Conservation (phyloP, 2,113 vertebrate genomes). For the Carassius gibelio region DNA sequence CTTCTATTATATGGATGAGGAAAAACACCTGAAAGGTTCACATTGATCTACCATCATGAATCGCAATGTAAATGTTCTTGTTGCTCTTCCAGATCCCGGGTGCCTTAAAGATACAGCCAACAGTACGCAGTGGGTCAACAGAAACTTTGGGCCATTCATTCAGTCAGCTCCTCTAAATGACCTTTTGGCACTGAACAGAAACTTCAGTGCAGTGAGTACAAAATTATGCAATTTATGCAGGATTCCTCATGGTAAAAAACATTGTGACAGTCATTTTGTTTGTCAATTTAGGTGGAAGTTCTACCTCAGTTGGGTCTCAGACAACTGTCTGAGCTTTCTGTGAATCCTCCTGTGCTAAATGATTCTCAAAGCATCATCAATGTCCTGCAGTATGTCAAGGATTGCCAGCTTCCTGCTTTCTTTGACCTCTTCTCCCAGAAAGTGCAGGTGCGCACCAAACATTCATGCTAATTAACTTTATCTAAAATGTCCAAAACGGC, state of each 20-base stretch:
- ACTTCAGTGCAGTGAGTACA: conserved; percentile 48
- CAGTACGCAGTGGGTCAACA: conserved; percentile 47
- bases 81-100: conserved; percentile 32
- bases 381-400: conserved; percentile 18
- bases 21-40: not conserved
- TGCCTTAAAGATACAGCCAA: conserved; percentile 24
- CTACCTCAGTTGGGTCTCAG: conserved; percentile 23
- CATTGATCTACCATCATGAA: not conserved
- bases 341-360: conserved; percentile 36
- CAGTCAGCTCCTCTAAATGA: conserved; percentile 23
- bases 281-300: conserved; percentile 37
- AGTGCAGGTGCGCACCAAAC: conserved; percentile 28
- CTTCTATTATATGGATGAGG: not conserved
- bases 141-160: conserved; percentile 44
- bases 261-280: not conserved
- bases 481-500: not conserved
- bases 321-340: conserved; percentile 42
- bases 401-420: conserved; percentile 39
- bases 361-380: not conserved
- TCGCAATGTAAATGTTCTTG: not conserved
- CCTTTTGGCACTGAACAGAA: conserved; percentile 25
- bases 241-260: not conserved
- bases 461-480: not conserved
- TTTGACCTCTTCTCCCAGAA: conserved; percentile 35
- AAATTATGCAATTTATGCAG: not conserved